Percentiles rank a stretch among this genome's conserved stretches.
These are phyloP conservation scores for Hemicrepidius hirtus DNA, from an alignment of 2,888 invertebrate species.

Conservation along the genomic window DNA sequence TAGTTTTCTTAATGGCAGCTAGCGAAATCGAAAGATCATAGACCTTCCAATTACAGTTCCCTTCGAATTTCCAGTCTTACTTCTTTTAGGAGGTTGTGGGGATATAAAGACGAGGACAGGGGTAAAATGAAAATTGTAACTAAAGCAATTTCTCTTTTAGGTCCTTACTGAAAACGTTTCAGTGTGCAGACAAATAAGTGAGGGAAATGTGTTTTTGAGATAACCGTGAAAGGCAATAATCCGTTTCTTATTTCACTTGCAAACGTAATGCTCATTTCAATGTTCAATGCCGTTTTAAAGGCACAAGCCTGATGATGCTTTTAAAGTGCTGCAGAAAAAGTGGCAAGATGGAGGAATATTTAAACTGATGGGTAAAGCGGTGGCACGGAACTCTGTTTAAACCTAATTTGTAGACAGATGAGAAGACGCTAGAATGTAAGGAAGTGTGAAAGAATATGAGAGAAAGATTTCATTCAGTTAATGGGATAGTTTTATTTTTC, in stretches of 20 bases:
- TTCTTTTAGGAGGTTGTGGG: slow-evolving; percentile 1
- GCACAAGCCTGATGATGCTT: slow-evolving; percentile 57
- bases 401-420: slow-evolving; percentile 51
- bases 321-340: slow-evolving; percentile 54
- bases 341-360: slow-evolving; percentile 46
- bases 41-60: slow-evolving; percentile 48
- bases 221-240: slow-evolving; percentile 65
- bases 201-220: slow-evolving; percentile 65
- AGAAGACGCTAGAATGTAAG: slow-evolving; percentile 39
- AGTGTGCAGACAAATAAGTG: slow-evolving; percentile 64
- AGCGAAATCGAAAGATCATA: slow-evolving; percentile 47
- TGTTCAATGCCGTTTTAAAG: slow-evolving; percentile 60
- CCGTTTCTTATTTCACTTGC: slow-evolving; percentile 66
- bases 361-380: slow-evolving; percentile 43
- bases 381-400: slow-evolving; percentile 44
- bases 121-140: slow-evolving; percentile 9
- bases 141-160: slow-evolving; percentile 1
- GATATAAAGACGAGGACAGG: neutral
- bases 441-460: slow-evolving; percentile 33
- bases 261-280: slow-evolving; percentile 59
- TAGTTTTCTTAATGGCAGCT: slow-evolving; percentile 50
- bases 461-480: slow-evolving; percentile 26
- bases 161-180: neutral
- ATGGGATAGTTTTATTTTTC: slow-evolving; percentile 26
- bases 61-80: slow-evolving; percentile 19